These are phyloP conservation scores for Drosophila quasianomalipes DNA, from an alignment of 2,888 invertebrate species.

Conservation along the genomic window DNA sequence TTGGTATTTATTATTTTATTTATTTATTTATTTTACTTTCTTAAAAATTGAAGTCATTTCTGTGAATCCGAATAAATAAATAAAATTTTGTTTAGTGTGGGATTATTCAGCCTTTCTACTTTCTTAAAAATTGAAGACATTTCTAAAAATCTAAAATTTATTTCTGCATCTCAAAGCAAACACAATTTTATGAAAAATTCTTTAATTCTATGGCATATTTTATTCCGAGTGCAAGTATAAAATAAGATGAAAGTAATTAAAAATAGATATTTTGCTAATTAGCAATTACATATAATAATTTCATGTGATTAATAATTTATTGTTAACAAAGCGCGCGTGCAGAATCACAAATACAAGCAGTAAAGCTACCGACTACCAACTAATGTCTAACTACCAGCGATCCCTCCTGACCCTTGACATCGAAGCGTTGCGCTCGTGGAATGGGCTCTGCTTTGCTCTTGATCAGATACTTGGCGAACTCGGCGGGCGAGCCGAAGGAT, in stretches of 20 bases:
- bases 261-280: constrained; percentile 45
- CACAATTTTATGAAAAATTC: neutral
- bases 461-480: constrained; percentile 80
- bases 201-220: neutral
- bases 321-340: constrained; percentile 58
- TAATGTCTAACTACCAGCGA: constrained; percentile 31
- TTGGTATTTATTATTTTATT: too few relatives aligned
- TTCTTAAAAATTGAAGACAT: neutral
- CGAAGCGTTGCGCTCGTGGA: constrained; percentile 54
- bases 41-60: neutral
- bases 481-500: constrained; percentile 75
- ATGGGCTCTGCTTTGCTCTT: constrained; percentile 76
- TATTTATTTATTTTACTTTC: neutral
- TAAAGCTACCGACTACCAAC: constrained; percentile 38
- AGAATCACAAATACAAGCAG: constrained; percentile 48
- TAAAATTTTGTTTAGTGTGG: neutral
- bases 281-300: constrained; percentile 56
- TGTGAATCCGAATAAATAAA: too few relatives aligned
- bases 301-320: constrained; percentile 50
- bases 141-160: neutral
- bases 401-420: constrained; percentile 31
- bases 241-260: constrained; percentile 37
- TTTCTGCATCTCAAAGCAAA: neutral
- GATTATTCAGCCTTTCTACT: neutral
- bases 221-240: constrained; percentile 11